Evolutionary conservation across 2,113 vertebrate species (phyloP).

Genomic region (Macrotis lagotis): DNA sequence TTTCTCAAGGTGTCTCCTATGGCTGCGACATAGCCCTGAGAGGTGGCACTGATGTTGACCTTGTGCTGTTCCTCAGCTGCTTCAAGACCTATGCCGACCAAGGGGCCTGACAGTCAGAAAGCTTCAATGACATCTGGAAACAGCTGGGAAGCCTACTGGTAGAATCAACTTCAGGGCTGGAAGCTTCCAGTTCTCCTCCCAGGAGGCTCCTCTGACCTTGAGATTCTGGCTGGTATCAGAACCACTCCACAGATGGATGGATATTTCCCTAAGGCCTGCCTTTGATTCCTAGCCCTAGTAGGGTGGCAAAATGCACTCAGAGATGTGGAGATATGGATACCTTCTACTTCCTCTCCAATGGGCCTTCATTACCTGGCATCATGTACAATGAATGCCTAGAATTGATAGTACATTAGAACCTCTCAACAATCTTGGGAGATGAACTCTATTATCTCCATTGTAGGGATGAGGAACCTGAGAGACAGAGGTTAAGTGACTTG

Average conservation of each 20-base stretch:
- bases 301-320: too few relatives aligned
- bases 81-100: conserved; percentile 54
- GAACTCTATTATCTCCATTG: not conserved
- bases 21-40: conserved; percentile 66
- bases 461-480: not conserved
- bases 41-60: conserved; percentile 41
- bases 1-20: conserved; percentile 14
- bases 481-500: not conserved
- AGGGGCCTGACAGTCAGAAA: rapidly evolving
- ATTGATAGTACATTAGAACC: not conserved
- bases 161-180: not conserved
- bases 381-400: not conserved
- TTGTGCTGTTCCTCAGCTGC: conserved; percentile 59
- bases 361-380: not conserved
- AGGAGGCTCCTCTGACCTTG: not conserved
- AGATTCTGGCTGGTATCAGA: not conserved
- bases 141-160: conserved; percentile 33
- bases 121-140: not conserved
- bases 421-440: not conserved
- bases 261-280: conserved; percentile 52
- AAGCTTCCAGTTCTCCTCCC: not conserved
- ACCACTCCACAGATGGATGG: conserved; percentile 46
- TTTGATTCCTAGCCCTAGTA: conserved; percentile 23
- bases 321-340: not conserved
- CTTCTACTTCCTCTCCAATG: not conserved